Evolutionary conservation across 2,888 invertebrate genomes (phyloP), one percentile per base, ranked within the genome.

Genomic region (Auanema freiburgensis): DNA sequence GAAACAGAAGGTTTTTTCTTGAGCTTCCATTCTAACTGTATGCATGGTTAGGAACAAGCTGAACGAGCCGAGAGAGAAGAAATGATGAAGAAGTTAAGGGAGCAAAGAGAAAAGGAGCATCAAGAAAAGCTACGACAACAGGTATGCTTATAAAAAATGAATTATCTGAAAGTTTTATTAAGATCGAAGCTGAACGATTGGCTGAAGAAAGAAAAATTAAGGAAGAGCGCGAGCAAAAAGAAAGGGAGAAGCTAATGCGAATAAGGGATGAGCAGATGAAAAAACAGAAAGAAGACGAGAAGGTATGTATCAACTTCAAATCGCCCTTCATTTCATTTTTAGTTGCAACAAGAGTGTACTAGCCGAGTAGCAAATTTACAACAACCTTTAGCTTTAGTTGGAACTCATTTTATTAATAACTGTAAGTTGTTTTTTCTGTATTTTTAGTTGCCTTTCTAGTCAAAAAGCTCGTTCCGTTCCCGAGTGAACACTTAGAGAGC

Each of bases 341-440:
- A 63, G 59, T 24, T 42, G 6, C 55, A 41, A 57, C 56, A 23
- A 50, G 67, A 65, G 55, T 67, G 71, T 67, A 66, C 63, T n/a
- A 53, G 24, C 4, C 40, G 65, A 49, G 57, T 66, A 43, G 21
- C 53, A 5, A 57, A 57, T 44, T 60, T 79, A 44, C 64, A 68
- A 6, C 69, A 79, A 16, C 79, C 79, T 4, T 23, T 79, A 2
- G 71, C 76, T 50, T 66, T 79, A 52, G 74, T 73, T 11, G 71
- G 67, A 12, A 76, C 77, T 10, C 79, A 79, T 67, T 77, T 74
- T 25, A 43, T 77, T 23, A 73, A 74, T 10, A 79, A 79, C 53
- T 70, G 78, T 80, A 43, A 55, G 66, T 44, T 18, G 6, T 16
- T n/a, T 46, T 46, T 46, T 16, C 4, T 21, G 3, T 21, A 18